Base-by-base conservation (phyloP, 2,888 invertebrate species). In the Actias luna region DNA sequence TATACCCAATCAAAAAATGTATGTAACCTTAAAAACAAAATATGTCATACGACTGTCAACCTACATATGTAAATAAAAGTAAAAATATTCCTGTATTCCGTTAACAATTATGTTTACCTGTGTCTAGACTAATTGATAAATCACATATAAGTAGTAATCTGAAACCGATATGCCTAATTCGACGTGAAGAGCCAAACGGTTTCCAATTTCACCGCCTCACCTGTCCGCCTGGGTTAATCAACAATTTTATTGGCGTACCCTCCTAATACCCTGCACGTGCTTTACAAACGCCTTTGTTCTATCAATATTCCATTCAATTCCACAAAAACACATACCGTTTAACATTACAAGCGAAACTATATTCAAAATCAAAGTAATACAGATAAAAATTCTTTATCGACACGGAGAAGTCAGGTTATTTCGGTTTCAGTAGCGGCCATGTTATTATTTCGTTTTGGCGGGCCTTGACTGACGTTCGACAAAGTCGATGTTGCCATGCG, bases 361-460 rank as follows among this genome's bases (percentile, higher is more conserved):
- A 67, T 74, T 70, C 64, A 83, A 77, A 22, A 0, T 0, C 1
- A 29, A 25, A 16, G 16, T 0, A 0, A 2, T 70, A 79, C 69
- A 64, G 72, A 63, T 42, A 58, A 75, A 71, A 75, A 74, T 77
- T 35, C 60, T 27, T 14, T 57, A 59, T 16, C n/a, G 12, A 25
- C 10, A 0, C 27, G 4, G 2, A 25, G 60, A 67, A 73, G 68
- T 76, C 81, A 69, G 42, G 72, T 66, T 72, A 58, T 74, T 74
- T 67, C 62, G 57, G 39, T 59, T 52, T 60, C 35, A 42, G 65
- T 60, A 64, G 61, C 69, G 60, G 79, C 77, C 80, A 84, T 88
- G 89, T 88, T 92, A 89, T 91, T 90, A 90, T 91, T 89, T 86
- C 87, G 87, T 90, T 91, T 90, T 87, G 87, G 88, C 89, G 89